Base-by-base conservation (phyloP, 2,888 invertebrate genomes). In the Pyrochroa serraticornis region DNA sequence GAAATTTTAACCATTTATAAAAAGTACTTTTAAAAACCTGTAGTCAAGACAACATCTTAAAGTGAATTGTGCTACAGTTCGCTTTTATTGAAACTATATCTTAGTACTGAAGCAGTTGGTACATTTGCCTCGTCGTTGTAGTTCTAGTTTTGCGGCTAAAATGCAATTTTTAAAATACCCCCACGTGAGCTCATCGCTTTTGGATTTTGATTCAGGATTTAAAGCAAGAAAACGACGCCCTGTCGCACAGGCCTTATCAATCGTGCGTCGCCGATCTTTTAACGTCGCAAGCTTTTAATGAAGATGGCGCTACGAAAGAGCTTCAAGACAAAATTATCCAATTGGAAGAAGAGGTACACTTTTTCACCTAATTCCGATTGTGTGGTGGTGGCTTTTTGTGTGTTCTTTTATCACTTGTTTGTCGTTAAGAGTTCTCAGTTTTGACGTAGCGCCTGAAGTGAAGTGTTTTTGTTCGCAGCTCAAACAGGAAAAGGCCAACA, bases 321-420 rank as follows among this genome's bases (percentile, higher is more conserved):
- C 60, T 71, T 12, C 67, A 69, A 60, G 68, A 70, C 35, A 66
- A 58, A 61, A 58, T 71, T 38, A 63, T 62, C 52, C 44, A 56
- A 12, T 60, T 71, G 59, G 69, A 70, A 60, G 58, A 60, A 37
- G 68, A 70, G 68, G 70, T 71, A 66, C 42, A 31, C 30, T 57
- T 51, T 55, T 49, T 48, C 12, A 5, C 30, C 22, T 22, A 7
- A 33, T 49, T 38, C 2, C 30, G 60, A 60, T 57, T 44, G 51
- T 35, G 37, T 61, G 35, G 52, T 62, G 34, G 6, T 22, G 12
- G 41, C 48, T 36, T 55, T 35, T 49, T 38, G 36, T 51, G 30
- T 41, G 2, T 39, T 47, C 30, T 51, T 50, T 55, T 48, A 48
- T 42, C 50, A 32, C 35, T 6, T 46, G 7, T 49, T 13, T 10